Base-by-base conservation (phyloP, 2,888 invertebrate genomes). In the Lasioglossum marginatum region DNA sequence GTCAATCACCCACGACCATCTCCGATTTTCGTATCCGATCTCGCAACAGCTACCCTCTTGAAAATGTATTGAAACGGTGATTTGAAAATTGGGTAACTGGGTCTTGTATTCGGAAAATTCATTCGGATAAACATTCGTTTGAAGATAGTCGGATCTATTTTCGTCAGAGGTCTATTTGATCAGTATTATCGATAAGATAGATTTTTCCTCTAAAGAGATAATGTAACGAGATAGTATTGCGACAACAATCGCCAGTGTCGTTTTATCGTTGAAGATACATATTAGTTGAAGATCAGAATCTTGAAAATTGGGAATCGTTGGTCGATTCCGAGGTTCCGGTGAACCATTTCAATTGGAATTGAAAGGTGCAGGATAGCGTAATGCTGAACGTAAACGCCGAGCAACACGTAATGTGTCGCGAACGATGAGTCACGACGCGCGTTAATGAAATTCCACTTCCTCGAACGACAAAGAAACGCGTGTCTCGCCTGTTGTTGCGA, bases 371-470 rank as follows among this genome's bases (percentile, higher is more conserved):
- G 23, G n/a, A 27, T 40, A 34, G 23, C 48, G 34, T 12, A 48
- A 83, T 52, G 57, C 16, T 68, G 43, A 23, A 31, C 4, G 70
- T 40, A 12, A 37, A 19, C 75, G 52, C 16, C 37, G 16, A 37
- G 31, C 76, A 72, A 79, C 81, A 52, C 80, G 52, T 72, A 63
- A 72, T 77, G 70, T 73, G 73, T 83, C 72, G 73, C 83, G 83
- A 66, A 75, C 76, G 76, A 81, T 91, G 91, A 91, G 77, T 91
- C 91, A 91, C 60, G 31, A 45, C 52, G n/a, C 52, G 74, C 75
- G 83, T 82, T 91, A 91, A 91, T 91, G 90, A 90, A 91, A 91
- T 91, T 90, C 89, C 86, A 86, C 85, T 91, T 91, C 89, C 90
- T 89, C 83, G 72, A 43, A 57, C 77, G 79, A 89, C 87, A 88